Evolutionary conservation across 1,140 invertebrate species (phyloP).

Genomic region (Chironomus striatipennis): DNA sequence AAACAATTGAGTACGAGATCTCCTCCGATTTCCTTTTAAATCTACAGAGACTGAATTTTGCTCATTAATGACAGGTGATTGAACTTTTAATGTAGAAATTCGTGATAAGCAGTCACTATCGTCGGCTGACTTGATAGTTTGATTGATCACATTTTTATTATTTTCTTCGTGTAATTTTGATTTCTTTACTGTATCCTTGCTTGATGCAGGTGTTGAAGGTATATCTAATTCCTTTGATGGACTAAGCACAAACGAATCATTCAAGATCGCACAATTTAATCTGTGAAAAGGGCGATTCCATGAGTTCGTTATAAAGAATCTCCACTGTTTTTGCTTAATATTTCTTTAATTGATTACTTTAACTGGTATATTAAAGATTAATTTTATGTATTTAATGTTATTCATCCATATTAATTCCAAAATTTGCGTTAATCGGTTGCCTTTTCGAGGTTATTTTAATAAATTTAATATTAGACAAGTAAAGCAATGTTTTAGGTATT

Average conservation of each 20-base stretch:
- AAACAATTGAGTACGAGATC: neutral
- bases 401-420: too few relatives aligned
- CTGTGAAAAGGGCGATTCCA: too few relatives aligned
- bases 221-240: slow-evolving; percentile 25
- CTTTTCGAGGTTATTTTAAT: too few relatives aligned
- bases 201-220: neutral
- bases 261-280: slow-evolving; percentile 37
- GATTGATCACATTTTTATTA: slow-evolving; percentile 30
- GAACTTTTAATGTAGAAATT: neutral
- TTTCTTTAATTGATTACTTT: too few relatives aligned
- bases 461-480: too few relatives aligned
- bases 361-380: too few relatives aligned
- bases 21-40: neutral
- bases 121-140: neutral
- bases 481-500: too few relatives aligned
- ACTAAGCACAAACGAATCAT: slow-evolving; percentile 38
- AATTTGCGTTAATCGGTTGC: too few relatives aligned
- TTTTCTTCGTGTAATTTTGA: slow-evolving; percentile 24
- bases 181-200: neutral
- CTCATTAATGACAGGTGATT: neutral
- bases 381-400: too few relatives aligned
- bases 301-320: too few relatives aligned
- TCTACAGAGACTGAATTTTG: neutral
- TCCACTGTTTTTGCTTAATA: too few relatives aligned
- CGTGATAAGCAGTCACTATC: neutral